Base-by-base conservation (phyloP, 2,888 invertebrate genomes). In the Aspidapion aeneum region DNA sequence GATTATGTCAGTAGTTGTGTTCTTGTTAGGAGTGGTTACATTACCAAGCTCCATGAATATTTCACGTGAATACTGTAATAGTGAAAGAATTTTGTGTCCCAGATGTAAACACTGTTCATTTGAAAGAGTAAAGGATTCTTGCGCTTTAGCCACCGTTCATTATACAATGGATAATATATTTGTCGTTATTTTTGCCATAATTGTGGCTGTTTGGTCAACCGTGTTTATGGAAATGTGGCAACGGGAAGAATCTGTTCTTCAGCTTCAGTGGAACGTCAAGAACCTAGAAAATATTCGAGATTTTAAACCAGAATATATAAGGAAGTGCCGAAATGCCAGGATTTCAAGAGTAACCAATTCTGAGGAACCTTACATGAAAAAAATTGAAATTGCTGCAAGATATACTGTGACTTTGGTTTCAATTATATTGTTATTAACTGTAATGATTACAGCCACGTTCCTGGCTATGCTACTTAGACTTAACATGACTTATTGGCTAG, bases 1-100 rank as follows among this genome's bases (percentile, higher is more conserved):
- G 2, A 63, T 81, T 48, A 71, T 81, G 1, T 83, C 84, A 12
- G 60, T 81, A 18, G 52, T 82, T 5, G 80, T 80, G 64, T 78
- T 82, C 64, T 60, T 80, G 7, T 80, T 77, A 66, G 82, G 83
- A 54, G 65, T 81, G 77, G 80, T 55, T n/a, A 68, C 70, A 1
- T 64, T 35, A 7, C 5, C 3, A 35, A 35, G 5, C 12, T 7
- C 3, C 5, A 5, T 19, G 5, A 22, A 57, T 21, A 55, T 71
- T 71, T 52, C 21, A 73, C 72, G 16, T 18, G 71, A 72, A 63
- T 68, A 74, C 55, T 74, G 74, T 61, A 20, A 65, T 5, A 74
- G 72, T 52, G 18, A 66, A 0, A 52, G 65, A 50, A 48, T 72
- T 1, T 64, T 74, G 64, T 74, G 74, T 59, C 74, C 74, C 5